These are phyloP conservation scores for Adelphocoris suturalis DNA, from an alignment of 2,888 invertebrate genomes.

Conservation along the genomic window DNA sequence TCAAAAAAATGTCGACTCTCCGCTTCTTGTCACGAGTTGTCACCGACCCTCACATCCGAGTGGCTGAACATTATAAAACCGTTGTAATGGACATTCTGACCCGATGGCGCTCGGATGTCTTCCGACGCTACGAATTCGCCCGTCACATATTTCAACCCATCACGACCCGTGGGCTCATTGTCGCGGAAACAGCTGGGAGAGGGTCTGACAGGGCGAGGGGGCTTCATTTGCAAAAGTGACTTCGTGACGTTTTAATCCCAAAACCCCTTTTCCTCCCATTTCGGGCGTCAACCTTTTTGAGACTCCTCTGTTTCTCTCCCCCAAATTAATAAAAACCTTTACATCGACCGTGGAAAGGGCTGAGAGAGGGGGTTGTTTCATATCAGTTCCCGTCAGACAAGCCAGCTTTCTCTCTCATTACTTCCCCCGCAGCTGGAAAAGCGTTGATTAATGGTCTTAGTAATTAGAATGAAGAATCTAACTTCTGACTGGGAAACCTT, in stretches of 20 bases:
- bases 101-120: constrained; percentile 23
- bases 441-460: constrained; percentile 65
- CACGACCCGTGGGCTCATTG: not conserved
- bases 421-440: constrained; percentile 54
- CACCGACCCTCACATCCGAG: constrained; percentile 43
- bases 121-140: constrained; percentile 18
- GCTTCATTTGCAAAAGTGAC: constrained; percentile 66
- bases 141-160: constrained; percentile 43
- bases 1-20: too few relatives aligned
- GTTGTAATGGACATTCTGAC: constrained; percentile 29
- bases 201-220: constrained; percentile 41
- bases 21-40: not conserved
- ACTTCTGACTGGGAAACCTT: constrained; percentile 58
- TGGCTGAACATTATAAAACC: constrained; percentile 51
- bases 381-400: constrained; percentile 62
- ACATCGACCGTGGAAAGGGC: not conserved
- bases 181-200: constrained; percentile 22
- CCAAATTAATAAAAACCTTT: constrained; percentile 59
- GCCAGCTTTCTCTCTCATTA: constrained; percentile 63
- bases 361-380: not conserved
- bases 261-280: constrained; percentile 50
- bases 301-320: constrained; percentile 53
- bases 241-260: constrained; percentile 67
- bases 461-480: constrained; percentile 63
- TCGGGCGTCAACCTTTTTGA: constrained; percentile 54